Base-by-base conservation (phyloP, 2,113 vertebrate genomes). In the Dasypus novemcinctus region DNA sequence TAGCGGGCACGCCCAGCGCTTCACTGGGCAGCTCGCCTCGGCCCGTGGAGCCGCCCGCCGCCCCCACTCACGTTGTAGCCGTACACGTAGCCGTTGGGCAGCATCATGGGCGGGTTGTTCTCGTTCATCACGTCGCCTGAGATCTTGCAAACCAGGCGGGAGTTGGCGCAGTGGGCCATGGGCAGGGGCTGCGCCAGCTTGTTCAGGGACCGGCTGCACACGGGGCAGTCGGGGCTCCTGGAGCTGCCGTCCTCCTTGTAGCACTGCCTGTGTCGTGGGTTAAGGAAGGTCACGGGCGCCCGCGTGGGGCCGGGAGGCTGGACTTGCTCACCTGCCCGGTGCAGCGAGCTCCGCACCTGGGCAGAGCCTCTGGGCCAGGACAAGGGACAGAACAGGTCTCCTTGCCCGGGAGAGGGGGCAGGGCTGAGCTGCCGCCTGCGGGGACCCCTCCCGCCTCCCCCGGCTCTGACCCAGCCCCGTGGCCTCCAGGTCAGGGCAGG, bases 91-190 rank as follows among this genome's bases (percentile, higher is more conserved):
- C 99, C 99, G 66, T 99, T 99, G 97, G 99, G 99, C 97, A 99
- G 98, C 99, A 99, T 99, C 99, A 99, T 99, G 17, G 99, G 99
- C n/a, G 99, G 99, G 98, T 99, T 99, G 98, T 99, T 99, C 98
- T 99, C 99, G 15, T 99, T 99, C 99, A 99, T 99, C 86, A 99
- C 99, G 71, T 99, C 99, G 49, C 99, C 99, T 0, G 99, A 99
- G 98, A 99, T 99, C 98, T 99, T 99, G 98, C 99, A 99, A 96
- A 99, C 99, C 97, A 99, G 99, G 95, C 99, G 99, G 69, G 99
- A 99, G 98, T 99, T 99, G 98, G 99, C 99, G 69, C 99, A 99
- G 96, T 99, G 99, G 74, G 99, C 99, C 99, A 99, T 99, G 27
- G 99, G 99, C 68, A 99, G 98, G 3, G 99, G 99, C 97, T 99